phyloP scores from a whole-genome alignment of 1,140 invertebrate genomes.

The Brachionus rotundiformis region DNA sequence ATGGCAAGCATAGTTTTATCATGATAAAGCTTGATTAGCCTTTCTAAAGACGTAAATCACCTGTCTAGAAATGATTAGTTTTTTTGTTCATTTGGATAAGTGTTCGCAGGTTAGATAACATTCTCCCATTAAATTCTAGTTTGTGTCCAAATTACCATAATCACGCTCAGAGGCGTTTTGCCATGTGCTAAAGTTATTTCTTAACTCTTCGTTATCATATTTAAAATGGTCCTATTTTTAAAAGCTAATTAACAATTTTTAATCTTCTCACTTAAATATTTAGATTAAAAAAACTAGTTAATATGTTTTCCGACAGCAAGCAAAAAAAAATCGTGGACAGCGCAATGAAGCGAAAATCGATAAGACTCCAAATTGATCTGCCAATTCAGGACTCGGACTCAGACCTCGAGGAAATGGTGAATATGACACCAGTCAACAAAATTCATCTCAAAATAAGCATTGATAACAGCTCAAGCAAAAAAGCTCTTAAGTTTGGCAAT shows the following conservation, averaged over 20 bases:
- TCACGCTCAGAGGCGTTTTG: neutral
- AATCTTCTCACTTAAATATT: neutral
- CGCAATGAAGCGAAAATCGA: neutral
- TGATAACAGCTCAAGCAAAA: neutral
- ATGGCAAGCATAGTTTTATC: slow-evolving; percentile 31
- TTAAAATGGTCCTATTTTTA: neutral
- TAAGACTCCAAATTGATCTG: slow-evolving; percentile 14
- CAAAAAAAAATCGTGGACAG: neutral
- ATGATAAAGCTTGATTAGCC: slow-evolving; percentile 33
- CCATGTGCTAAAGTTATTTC: neutral
- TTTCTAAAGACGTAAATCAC: slow-evolving; percentile 28
- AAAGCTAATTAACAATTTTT: slow-evolving; percentile 22
- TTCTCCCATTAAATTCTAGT: slow-evolving; percentile 2
- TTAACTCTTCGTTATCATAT: slow-evolving; percentile 27
- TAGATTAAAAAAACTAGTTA: neutral
- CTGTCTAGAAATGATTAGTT: slow-evolving; percentile 41
- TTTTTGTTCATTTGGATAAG: neutral
- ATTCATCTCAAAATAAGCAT: slow-evolving; percentile 36
- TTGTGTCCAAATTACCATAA: neutral
- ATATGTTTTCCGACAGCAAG: neutral
- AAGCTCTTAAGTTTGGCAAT: neutral
- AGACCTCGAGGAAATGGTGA: neutral
- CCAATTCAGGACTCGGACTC: slow-evolving; percentile 24
- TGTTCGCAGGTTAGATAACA: slow-evolving; percentile 1
- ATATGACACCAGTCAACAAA: neutral